A percentile compares a stretch with the other conserved stretches of the same genome.
phyloP scores from a whole-genome alignment of 2,113 vertebrate genomes.

The Tupaia chinensis region DNA sequence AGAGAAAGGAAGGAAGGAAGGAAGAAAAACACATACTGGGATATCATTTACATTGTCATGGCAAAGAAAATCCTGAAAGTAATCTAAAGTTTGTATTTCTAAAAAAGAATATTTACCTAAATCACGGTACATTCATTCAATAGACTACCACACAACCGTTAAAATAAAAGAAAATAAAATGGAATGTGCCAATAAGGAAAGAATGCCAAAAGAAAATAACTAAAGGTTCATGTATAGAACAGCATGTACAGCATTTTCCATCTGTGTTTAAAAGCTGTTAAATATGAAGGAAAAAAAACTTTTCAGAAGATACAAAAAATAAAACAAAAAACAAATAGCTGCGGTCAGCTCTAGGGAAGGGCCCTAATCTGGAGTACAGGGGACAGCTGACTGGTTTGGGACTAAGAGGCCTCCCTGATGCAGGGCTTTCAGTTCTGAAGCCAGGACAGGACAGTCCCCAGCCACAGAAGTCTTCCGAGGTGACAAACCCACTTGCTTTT shows the following conservation, averaged over 20 bases:
- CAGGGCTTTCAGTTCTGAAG: background rate
- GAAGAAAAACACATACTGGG: background rate
- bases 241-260: background rate
- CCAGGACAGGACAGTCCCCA: background rate
- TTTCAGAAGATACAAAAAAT: background rate
- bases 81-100: background rate
- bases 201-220: background rate
- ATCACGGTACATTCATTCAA: background rate
- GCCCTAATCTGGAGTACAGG: background rate
- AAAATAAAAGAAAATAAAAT: background rate
- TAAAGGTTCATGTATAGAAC: background rate
- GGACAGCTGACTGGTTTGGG: background rate
- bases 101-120: background rate
- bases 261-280: background rate
- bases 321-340: background rate
- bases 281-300: background rate
- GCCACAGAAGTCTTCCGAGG: background rate
- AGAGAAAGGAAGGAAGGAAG: too few relatives aligned
- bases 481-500: background rate
- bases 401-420: too few relatives aligned
- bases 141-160: background rate
- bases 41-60: background rate
- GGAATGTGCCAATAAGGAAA: background rate
- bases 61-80: conserved; percentile 25
- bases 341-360: background rate